Base-by-base conservation (phyloP, 2,888 invertebrate genomes). In the Deilephila elpenor region DNA sequence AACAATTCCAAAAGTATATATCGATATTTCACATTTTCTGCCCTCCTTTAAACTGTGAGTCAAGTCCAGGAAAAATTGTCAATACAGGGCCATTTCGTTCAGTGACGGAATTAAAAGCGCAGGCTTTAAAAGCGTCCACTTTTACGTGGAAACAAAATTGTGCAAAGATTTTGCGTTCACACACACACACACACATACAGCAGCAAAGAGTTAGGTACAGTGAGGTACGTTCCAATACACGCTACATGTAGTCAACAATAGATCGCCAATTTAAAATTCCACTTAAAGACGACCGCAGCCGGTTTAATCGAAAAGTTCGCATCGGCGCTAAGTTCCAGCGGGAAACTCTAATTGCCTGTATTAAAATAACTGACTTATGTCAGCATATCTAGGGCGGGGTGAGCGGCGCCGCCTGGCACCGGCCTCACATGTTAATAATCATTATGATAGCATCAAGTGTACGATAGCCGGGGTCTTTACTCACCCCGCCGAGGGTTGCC, bases 291-390 rank as follows among this genome's bases (percentile, higher is more conserved):
- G 88, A 91, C 93, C 93, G 87, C 94, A 91, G 91, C 88, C 53
- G 61, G 51, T 71, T 73, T 71, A 93, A 93, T 93, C 93, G 92
- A 93, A 93, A 94, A 93, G 87, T 94, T 93, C 88, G 67, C 51
- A 89, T 88, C 84, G 83, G 88, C 73, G 67, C 72, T 73, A 86
- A 88, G 83, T 85, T 89, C 88, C 89, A 89, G 82, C 81, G 84
- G 89, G 89, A 87, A 88, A 90, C 88, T 91, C 88, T 94, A 94
- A 94, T 94, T 94, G 93, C 91, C 88, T 92, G 90, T 94, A 93
- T 94, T 94, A 93, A 94, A 94, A 94, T 94, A 94, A 93, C 93
- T 90, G 93, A 90, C 88, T 92, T 91, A 93, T 93, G 93, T 93
- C 93, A 94, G 93, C 91, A 93, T 93, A 93, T 93, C 92, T 91